phyloP scores from a whole-genome alignment of 1,140 invertebrate genomes.

The Hermetia illucens region DNA sequence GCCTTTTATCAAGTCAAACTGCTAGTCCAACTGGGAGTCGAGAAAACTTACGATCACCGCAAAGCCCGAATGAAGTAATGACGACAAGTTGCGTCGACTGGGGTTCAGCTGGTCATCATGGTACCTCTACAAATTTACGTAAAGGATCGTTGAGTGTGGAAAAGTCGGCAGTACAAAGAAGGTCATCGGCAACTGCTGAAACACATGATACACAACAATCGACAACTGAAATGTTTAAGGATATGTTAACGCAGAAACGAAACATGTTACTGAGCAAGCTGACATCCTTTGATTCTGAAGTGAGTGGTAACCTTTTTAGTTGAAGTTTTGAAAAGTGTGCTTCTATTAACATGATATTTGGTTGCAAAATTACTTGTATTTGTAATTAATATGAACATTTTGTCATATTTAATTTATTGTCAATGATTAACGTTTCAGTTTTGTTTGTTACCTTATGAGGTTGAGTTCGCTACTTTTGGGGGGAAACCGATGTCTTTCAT shows the following conservation, averaged over 20 bases:
- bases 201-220: conserved; percentile 46
- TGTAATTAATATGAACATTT: too few relatives aligned
- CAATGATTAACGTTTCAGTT: too few relatives aligned
- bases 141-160: conserved; percentile 26
- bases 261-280: conserved; percentile 73
- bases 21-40: conserved; percentile 62
- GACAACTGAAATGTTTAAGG: conserved; percentile 72
- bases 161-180: conserved; percentile 9
- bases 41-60: conserved; percentile 53
- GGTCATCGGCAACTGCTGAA: conserved; percentile 25
- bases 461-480: too few relatives aligned
- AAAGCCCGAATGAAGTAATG: conserved; percentile 21
- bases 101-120: too few relatives aligned
- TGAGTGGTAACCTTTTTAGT: conserved; percentile 36
- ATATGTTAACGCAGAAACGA: conserved; percentile 76
- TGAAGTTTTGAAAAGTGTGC: too few relatives aligned
- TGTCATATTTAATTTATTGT: conserved; percentile 1
- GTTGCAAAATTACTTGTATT: too few relatives aligned
- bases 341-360: too few relatives aligned
- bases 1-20: conserved; percentile 28
- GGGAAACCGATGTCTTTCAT: too few relatives aligned
- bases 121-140: conserved; percentile 20
- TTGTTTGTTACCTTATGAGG: too few relatives aligned
- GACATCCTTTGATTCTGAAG: conserved; percentile 79
- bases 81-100: conserved; percentile 23